Evolutionary conservation across 2,113 vertebrate genomes (phyloP), one percentile per base, ranked within the genome.

Genomic region (Microtus richardsoni): DNA sequence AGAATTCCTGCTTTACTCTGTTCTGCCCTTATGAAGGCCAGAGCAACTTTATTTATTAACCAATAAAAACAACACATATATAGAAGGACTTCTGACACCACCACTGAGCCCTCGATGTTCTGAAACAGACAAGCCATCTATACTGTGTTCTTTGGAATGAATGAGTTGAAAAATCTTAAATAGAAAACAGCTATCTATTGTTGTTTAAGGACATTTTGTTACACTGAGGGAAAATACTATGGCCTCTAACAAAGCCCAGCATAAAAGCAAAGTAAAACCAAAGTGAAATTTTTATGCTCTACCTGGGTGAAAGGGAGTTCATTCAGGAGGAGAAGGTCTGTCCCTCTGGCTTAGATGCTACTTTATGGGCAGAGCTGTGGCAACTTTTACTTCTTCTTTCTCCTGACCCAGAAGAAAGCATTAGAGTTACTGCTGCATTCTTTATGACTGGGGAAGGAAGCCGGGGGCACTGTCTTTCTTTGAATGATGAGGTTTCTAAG

Each of bases 401-500:
- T 41, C 47, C 8, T 52, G 60, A 49, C 28, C 80, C 70, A 13
- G 39, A 11, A 74, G 2, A 47, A 7, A 68, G 28, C 21, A 1
- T 7, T 14, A 3, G 19, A 92, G 41, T 39, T 11, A 28, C 11
- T 26, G 3, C n/a, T 28, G 19, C 75, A 62, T 41, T 44, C 80
- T 73, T 58, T 71, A 21, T 21, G 52, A 66, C 26, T 64, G 2
- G 75, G 39, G 8, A 86, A 88, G 77, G 26, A 88, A 84, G 28
- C 26, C 33, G 8, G 36, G 19, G 47, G 52, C 11, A 62, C 10
- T 22, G n/a, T 64, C 7, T 75, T 16, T 17, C 6, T 73, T 75
- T 70, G 75, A 70, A 74, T 79, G 33, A 49, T 70, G 3, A 94
- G 16, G 83, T 88, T 84, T 92, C 77, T 70, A 84, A 84, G 66